Percentiles rank a stretch among this genome's conserved stretches.
These are phyloP conservation scores for Heliconius eleuchia DNA, from an alignment of 1,140 invertebrate species.

Conservation along the genomic window DNA sequence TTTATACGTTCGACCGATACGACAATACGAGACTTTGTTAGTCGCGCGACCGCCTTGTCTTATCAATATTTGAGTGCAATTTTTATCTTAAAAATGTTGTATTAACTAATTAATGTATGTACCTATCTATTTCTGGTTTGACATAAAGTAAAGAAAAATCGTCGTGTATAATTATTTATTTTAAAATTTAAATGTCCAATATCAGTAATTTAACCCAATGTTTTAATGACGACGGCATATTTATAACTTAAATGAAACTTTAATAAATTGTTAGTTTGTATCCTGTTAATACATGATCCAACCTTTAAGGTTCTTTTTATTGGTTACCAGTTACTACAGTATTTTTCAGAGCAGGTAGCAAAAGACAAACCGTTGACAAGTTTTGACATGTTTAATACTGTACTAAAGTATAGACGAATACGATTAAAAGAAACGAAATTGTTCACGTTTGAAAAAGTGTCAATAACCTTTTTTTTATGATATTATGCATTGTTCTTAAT, in stretches of 20 bases:
- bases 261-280: not conserved
- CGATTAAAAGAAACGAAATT: not conserved
- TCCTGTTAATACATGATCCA: not conserved
- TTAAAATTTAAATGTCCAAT: too few relatives aligned
- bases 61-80: not conserved
- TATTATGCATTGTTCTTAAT: too few relatives aligned
- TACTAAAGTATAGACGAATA: not conserved
- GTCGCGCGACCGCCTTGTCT: not conserved
- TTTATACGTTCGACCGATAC: not conserved
- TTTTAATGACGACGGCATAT: not conserved
- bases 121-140: not conserved
- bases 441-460: not conserved
- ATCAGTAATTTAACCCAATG: too few relatives aligned
- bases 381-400: slow-evolving; percentile 25
- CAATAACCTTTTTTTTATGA: not conserved
- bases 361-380: slow-evolving; percentile 17
- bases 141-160: not conserved
- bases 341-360: not conserved
- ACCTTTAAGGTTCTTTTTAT: not conserved
- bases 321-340: not conserved
- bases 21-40: not conserved
- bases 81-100: not conserved
- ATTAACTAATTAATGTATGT: too few relatives aligned
- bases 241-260: not conserved
- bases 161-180: not conserved